These are phyloP conservation scores for Andricus grossulariae DNA, from an alignment of 1,140 invertebrate species.

Conservation along the genomic window DNA sequence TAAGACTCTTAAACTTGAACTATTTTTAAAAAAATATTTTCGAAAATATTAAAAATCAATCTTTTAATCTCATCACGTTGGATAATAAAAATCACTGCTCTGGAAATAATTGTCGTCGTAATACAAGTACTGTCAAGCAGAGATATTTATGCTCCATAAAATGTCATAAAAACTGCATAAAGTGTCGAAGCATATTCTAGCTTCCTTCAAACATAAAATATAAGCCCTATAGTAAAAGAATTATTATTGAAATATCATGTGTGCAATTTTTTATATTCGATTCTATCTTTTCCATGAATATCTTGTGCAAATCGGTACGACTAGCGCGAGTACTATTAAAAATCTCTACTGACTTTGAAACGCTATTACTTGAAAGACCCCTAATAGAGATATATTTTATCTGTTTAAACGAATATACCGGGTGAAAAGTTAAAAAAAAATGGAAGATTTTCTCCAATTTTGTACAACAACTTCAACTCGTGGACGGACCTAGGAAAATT, in stretches of 20 bases:
- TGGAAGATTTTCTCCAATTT: too few species aligned
- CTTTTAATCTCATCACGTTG: background rate
- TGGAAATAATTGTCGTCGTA: slow-evolving; percentile 20
- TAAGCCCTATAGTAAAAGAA: background rate
- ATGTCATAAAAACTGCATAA: slow-evolving; percentile 9
- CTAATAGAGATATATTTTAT: too few species aligned
- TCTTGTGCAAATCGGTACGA: background rate
- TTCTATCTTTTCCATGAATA: background rate
- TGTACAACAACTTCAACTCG: too few species aligned
- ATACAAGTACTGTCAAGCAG: slow-evolving; percentile 3
- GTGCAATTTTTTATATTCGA: background rate
- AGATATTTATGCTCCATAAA: slow-evolving; percentile 9
- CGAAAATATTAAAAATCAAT: background rate
- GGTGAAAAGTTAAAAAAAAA: too few species aligned
- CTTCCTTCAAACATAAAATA: slow-evolving; percentile 12
- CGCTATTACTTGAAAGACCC: too few species aligned
- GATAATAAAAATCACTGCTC: background rate
- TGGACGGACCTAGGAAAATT: too few species aligned
- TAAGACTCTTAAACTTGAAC: too few species aligned
- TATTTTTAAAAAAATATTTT: background rate
- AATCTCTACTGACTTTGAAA: too few species aligned
- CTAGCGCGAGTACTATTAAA: too few species aligned
- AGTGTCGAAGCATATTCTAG: slow-evolving; percentile 5
- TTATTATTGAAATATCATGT: slow-evolving; percentile 15
- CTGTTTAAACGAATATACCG: too few species aligned